Conservation (phyloP, 2,888 invertebrate genomes). For the Drosophila robusta region DNA sequence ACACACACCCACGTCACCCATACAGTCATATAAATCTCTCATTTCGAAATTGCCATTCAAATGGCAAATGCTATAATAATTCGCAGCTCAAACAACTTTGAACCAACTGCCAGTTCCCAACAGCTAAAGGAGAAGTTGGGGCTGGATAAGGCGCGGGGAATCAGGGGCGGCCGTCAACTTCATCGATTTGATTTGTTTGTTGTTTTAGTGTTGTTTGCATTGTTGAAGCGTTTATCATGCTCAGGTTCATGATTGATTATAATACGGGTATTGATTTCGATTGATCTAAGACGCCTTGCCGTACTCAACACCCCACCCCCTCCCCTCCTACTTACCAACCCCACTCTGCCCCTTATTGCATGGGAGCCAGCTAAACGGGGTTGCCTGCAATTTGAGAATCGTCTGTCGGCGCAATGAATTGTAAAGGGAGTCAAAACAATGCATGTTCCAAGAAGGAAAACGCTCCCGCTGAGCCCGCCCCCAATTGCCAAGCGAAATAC, state of each 20-base stretch:
- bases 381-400: slow-evolving; percentile 45
- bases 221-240: slow-evolving; percentile 53
- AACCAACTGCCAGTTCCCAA: slow-evolving; percentile 35
- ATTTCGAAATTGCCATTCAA: slow-evolving; percentile 48
- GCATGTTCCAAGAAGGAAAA: slow-evolving; percentile 17
- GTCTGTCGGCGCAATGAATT: slow-evolving; percentile 24
- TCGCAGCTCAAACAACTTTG: slow-evolving; percentile 55
- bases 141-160: not conserved
- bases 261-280: slow-evolving; percentile 46
- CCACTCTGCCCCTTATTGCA: not conserved
- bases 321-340: too few species aligned
- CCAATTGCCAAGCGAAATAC: too few species aligned
- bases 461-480: not conserved
- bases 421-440: slow-evolving; percentile 53
- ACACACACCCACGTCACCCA: slow-evolving; percentile 8
- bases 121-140: not conserved
- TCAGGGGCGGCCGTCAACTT: slow-evolving; percentile 26
- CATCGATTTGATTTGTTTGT: slow-evolving; percentile 48
- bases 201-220: slow-evolving; percentile 45
- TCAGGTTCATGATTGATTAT: slow-evolving; percentile 62
- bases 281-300: not conserved
- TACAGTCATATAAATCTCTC: slow-evolving; percentile 41
- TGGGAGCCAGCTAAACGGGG: slow-evolving; percentile 18
- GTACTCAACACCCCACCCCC: not conserved
- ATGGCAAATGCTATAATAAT: slow-evolving; percentile 73